Base-by-base conservation (phyloP, 2,797 vertebrate species). In the Orientallactaga sibirica region DNA sequence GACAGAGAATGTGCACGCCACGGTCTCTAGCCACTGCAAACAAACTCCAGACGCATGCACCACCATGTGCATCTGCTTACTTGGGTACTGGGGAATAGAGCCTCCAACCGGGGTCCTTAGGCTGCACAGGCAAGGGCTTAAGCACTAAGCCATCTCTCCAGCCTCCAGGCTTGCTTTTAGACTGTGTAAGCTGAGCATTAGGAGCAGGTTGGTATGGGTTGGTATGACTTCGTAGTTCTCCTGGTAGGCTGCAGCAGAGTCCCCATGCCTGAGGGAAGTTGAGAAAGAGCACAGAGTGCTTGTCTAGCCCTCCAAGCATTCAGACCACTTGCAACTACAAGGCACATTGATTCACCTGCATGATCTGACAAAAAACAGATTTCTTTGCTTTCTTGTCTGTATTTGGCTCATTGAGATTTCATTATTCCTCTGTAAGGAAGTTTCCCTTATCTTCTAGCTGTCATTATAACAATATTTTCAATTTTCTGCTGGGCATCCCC, bases 381-480 rank as follows among this genome's bases (percentile, higher is more conserved):
- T 93, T 85, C 43, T 68, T n/a, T 52, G 67, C 29, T 55, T 88
- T 77, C 33, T 64, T 18, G 1, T 64, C 18, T 81, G 16, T 37
- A 33, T 83, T 84, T 85, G 76, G 19, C 61, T 86, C 29, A 5
- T 58, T 85, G 58, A 43, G 66, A 68, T 79, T 61, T 91, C 78
- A 64, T 29, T 81, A 48, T 85, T 93, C 68, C 81, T 93, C 37
- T 76, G n/a, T 37, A 6, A 91, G 37, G 19, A 67, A 29, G 2
- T 66, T 74, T 79, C 33, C 64, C 70, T 66, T 48, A 19, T 61
- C 74, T 62, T 20, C 33, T 33, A 75, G 70, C 41, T 78, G 7
- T 85, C 76, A 85, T 91, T 89, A 58, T 85, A 29, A 33, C 12
- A 75, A 43, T 67, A 74, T 68, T 93, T 86, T 79, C 75, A 33